phyloP scores from a whole-genome alignment of 2,888 invertebrate species.

The Hypena proboscidalis region DNA sequence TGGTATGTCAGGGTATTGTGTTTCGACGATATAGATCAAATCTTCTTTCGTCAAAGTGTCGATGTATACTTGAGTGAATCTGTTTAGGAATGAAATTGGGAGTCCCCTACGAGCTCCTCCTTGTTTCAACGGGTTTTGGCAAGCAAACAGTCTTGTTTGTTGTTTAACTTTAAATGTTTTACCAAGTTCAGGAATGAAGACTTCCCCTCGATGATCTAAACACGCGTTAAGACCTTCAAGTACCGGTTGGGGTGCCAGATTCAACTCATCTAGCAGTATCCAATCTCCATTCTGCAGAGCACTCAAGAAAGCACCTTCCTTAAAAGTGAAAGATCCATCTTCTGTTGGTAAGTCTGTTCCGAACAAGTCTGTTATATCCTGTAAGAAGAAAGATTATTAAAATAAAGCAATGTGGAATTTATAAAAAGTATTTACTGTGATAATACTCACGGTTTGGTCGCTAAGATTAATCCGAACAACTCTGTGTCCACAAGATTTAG shows the following conservation, averaged over 20 bases:
- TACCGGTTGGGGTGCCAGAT: conserved; percentile 99
- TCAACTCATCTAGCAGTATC: conserved; percentile 98
- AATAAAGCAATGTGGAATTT: background rate
- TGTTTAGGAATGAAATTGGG: conserved; percentile 98
- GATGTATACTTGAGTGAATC: conserved; percentile 96
- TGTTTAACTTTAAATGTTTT: conserved; percentile 91
- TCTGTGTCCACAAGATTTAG: conserved; percentile 92
- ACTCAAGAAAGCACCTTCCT: conserved; percentile 97
- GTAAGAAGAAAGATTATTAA: conserved; percentile 38
- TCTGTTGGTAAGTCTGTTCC: conserved; percentile 98
- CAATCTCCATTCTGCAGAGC: conserved; percentile 97
- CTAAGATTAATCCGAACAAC: conserved; percentile 98
- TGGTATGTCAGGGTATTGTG: conserved; percentile 87
- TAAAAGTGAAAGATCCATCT: conserved; percentile 97
- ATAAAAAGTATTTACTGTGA: background rate
- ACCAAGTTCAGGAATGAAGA: conserved; percentile 97
- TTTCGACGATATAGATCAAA: conserved; percentile 87
- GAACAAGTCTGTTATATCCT: conserved; percentile 98
- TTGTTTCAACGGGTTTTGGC: conserved; percentile 98
- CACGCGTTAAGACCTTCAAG: conserved; percentile 99
- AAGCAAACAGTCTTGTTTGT: conserved; percentile 96
- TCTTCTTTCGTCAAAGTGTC: conserved; percentile 88
- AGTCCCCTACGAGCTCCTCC: conserved; percentile 98
- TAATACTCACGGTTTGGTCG: conserved; percentile 94
- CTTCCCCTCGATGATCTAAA: conserved; percentile 98